phyloP scores from a whole-genome alignment of 1,140 invertebrate species.

The Lethocerus indicus region DNA sequence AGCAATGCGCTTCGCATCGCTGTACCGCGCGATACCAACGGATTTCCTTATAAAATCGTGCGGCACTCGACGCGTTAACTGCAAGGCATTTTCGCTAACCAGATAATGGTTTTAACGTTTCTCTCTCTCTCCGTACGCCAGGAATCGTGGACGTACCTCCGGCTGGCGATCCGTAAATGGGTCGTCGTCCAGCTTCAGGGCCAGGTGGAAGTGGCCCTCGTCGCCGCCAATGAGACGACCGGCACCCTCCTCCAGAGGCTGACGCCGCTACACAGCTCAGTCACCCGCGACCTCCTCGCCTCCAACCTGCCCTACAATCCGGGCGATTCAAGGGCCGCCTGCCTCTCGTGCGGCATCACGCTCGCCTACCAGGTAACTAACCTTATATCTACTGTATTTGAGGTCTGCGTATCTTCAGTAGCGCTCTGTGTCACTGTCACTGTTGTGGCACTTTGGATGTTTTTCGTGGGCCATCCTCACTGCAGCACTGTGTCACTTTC shows the following conservation, averaged over 20 bases:
- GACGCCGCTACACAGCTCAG: conserved; percentile 21
- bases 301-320: conserved; percentile 31
- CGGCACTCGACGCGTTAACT: too few relatives aligned
- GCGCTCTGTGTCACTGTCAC: too few relatives aligned
- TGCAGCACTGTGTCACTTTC: too few relatives aligned
- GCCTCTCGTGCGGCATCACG: conserved; percentile 30
- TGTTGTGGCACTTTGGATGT: too few relatives aligned
- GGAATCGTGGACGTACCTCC: conserved; percentile 38
- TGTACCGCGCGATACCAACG: too few relatives aligned
- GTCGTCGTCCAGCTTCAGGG: conserved; percentile 30
- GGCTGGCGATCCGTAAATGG: conserved; percentile 35
- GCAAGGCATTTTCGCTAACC: too few relatives aligned
- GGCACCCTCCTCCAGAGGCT: conserved; percentile 21
- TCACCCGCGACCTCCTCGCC: conserved; percentile 26
- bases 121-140: conserved; percentile 13
- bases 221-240: conserved; percentile 25
- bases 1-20: too few relatives aligned
- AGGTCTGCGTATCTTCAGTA: too few relatives aligned
- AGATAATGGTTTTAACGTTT: too few relatives aligned
- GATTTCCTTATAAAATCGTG: too few relatives aligned
- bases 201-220: conserved; percentile 29
- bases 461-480: too few relatives aligned
- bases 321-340: conserved; percentile 27
- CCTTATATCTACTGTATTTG: too few relatives aligned
- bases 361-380: conserved; percentile 29